A percentile compares a stretch with the other conserved stretches of the same genome.
phyloP scores from a whole-genome alignment of 2,797 vertebrate genomes.

The Parauchenoglanis ngamensis region DNA sequence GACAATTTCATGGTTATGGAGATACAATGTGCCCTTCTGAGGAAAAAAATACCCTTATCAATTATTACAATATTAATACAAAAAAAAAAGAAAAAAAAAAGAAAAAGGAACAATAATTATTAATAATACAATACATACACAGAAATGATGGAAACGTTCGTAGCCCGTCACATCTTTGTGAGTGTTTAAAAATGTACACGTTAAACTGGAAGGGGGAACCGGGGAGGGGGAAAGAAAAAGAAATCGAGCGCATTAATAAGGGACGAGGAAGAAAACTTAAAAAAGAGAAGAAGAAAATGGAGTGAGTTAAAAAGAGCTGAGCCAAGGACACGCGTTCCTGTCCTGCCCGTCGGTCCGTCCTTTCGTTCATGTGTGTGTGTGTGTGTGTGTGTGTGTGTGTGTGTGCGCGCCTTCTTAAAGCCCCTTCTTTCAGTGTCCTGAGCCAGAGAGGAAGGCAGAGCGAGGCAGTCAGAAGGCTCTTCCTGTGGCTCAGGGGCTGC shows the following conservation, averaged over 20 bases:
- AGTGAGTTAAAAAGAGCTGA: conserved; percentile 57
- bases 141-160: conserved; percentile 63
- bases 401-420: conserved; percentile 30
- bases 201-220: conserved; percentile 56
- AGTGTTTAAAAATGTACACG: conserved; percentile 72
- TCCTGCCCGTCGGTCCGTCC: conserved; percentile 53
- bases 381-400: conserved; percentile 22
- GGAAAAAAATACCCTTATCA: conserved; percentile 61
- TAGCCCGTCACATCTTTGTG: conserved; percentile 70
- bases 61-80: conserved; percentile 73
- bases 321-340: conserved; percentile 29
- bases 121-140: conserved; percentile 83
- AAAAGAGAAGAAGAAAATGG: conserved; percentile 51
- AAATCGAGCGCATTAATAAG: conserved; percentile 57
- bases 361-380: conserved; percentile 34
- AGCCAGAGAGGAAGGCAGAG: conserved; percentile 74
- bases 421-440: conserved; percentile 72
- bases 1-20: conserved; percentile 59
- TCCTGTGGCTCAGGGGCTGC: conserved; percentile 74
- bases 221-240: neutral
- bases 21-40: conserved; percentile 70
- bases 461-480: conserved; percentile 70
- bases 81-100: conserved; percentile 62
- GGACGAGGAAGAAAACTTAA: conserved; percentile 1
- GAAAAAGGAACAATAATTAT: conserved; percentile 78